Percentiles rank a stretch among this genome's conserved stretches.
Evolutionary conservation across 2,888 invertebrate genomes (phyloP).

Genomic region (Rosalia funebris): DNA sequence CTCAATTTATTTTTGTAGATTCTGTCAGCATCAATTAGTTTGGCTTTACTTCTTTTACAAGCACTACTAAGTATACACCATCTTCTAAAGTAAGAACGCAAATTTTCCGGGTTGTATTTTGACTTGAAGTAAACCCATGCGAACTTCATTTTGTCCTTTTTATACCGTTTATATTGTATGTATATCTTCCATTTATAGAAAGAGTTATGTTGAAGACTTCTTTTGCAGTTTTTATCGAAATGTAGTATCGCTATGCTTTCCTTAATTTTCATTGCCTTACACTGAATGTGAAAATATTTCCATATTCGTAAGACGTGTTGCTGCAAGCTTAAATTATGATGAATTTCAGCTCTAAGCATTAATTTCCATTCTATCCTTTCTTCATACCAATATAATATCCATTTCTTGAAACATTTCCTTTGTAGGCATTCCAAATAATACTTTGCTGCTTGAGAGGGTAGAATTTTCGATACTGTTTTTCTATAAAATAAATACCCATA

Average conservation of each 20-base stretch:
- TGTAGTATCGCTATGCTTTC: conserved; percentile 43
- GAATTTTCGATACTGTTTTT: conserved; percentile 49
- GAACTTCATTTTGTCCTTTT: conserved; percentile 36
- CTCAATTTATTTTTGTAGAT: conserved; percentile 37
- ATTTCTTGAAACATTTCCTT: conserved; percentile 41
- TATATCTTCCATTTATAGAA: conserved; percentile 47
- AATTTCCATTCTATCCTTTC: conserved; percentile 51
- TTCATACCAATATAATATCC: conserved; percentile 48
- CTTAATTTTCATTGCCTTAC: conserved; percentile 41
- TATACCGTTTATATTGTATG: conserved; percentile 32
- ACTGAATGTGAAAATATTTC: conserved; percentile 40
- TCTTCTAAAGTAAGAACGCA: conserved; percentile 41
- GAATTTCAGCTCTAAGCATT: conserved; percentile 50
- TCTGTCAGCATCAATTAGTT: conserved; percentile 29
- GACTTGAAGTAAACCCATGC: conserved; percentile 46
- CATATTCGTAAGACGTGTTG: conserved; percentile 44
- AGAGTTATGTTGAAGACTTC: conserved; percentile 33
- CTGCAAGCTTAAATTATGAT: conserved; percentile 47
- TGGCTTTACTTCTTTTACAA: conserved; percentile 32
- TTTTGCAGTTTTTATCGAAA: conserved; percentile 43
- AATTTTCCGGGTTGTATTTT: conserved; percentile 43
- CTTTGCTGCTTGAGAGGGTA: conserved; percentile 48
- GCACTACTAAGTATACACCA: conserved; percentile 46
- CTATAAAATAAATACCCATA: conserved; percentile 52
- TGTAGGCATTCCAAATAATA: conserved; percentile 38